Evolutionary conservation across 2,797 vertebrate genomes (phyloP).

Genomic region (Champsocephalus esox): DNA sequence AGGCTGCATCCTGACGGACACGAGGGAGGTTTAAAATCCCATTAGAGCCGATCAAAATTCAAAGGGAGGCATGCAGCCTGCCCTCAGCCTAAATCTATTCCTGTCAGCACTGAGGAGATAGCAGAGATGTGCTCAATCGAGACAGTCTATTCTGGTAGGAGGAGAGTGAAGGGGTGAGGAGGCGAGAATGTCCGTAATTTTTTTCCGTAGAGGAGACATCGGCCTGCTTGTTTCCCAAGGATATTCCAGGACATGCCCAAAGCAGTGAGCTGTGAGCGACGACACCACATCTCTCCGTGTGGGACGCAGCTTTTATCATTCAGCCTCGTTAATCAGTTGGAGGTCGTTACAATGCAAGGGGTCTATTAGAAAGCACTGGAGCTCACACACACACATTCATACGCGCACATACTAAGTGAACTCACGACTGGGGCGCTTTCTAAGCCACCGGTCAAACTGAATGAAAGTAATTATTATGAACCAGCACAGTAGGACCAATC

Average conservation of each 20-base stretch:
- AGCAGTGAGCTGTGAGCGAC: slow-evolving; percentile 49
- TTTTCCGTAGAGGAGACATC: slow-evolving; percentile 33
- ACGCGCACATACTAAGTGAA: slow-evolving; percentile 6
- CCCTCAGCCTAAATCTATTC: slow-evolving; percentile 75
- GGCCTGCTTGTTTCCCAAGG: slow-evolving; percentile 46
- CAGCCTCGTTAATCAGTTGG: slow-evolving; percentile 53
- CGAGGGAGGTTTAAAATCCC: slow-evolving; percentile 73
- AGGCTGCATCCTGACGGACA: slow-evolving; percentile 67
- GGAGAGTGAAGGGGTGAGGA: slow-evolving; percentile 49
- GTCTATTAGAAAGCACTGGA: slow-evolving; percentile 29
- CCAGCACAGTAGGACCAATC: slow-evolving; percentile 57
- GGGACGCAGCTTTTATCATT: slow-evolving; percentile 58
- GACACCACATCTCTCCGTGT: slow-evolving; percentile 21
- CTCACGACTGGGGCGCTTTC: slow-evolving; percentile 47
- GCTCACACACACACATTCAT: slow-evolving; percentile 24
- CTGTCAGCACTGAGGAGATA: slow-evolving; percentile 73
- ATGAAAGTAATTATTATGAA: slow-evolving; percentile 64
- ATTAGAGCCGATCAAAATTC: slow-evolving; percentile 76
- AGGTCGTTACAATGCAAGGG: slow-evolving; percentile 46
- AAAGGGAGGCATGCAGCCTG: slow-evolving; percentile 67
- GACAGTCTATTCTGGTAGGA: slow-evolving; percentile 72
- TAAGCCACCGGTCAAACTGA: slow-evolving; percentile 72
- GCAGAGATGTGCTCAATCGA: slow-evolving; percentile 71
- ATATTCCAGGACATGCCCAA: slow-evolving; percentile 46
- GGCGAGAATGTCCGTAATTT: slow-evolving; percentile 39